Percentiles rank a stretch among this genome's conserved stretches.
These are phyloP conservation scores for Rhinolophus ferrumequinum DNA, from an alignment of 2,113 vertebrate species.

Conservation along the genomic window DNA sequence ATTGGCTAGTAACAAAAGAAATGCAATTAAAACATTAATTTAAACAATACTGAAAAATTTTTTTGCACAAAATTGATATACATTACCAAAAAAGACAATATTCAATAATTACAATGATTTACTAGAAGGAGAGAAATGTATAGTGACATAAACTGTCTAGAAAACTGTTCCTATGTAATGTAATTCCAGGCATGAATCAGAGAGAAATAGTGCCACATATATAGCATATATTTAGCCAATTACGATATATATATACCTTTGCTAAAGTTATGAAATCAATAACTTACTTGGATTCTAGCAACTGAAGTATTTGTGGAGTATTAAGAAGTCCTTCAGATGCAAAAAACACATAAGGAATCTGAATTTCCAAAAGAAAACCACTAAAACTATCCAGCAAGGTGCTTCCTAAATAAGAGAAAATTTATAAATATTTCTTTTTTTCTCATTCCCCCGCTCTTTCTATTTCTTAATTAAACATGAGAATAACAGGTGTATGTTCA, in stretches of 20 bases:
- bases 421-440: conserved; percentile 29
- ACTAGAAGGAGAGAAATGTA: not conserved
- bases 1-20: conserved; percentile 47
- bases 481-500: not conserved
- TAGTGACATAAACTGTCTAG: not conserved
- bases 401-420: conserved; percentile 65
- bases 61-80: not conserved
- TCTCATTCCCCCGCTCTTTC: not conserved
- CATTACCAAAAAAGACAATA: conserved; percentile 38
- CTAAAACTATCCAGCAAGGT: conserved; percentile 68
- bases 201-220: not conserved
- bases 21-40: conserved; percentile 31
- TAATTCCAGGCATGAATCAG: conserved; percentile 20
- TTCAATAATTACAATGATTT: conserved; percentile 29
- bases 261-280: conserved; percentile 42
- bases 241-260: not conserved
- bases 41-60: conserved; percentile 40
- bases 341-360: conserved; percentile 90
- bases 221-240: not conserved
- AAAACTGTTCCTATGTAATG: conserved; percentile 21
- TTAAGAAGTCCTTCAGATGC: conserved; percentile 92
- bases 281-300: conserved; percentile 93
- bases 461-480: conserved; percentile 28
- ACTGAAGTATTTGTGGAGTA: conserved; percentile 88
- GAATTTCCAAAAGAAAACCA: conserved; percentile 85